A percentile compares a stretch with the other conserved stretches of the same genome.
Conservation (phyloP, 2,888 invertebrate genomes). For the Plemyria rubiginata region DNA sequence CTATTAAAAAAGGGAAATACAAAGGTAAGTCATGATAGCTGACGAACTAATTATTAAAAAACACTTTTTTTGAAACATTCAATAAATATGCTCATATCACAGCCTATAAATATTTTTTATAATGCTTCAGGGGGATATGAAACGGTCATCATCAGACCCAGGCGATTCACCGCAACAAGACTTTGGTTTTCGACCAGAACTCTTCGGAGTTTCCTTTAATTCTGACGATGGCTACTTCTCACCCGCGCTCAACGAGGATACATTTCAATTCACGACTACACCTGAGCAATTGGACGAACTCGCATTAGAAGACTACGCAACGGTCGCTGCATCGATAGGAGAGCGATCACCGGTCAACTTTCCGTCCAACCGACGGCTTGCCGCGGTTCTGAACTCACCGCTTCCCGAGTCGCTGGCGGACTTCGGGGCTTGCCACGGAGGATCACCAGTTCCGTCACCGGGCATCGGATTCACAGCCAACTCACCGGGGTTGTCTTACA, state of each 20-base stretch:
- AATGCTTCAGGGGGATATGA: slow-evolving; percentile 82
- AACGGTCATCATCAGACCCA: slow-evolving; percentile 90
- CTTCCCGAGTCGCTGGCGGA: slow-evolving; percentile 92
- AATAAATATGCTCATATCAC: not conserved
- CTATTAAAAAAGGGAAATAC: slow-evolving; percentile 88
- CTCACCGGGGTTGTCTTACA: slow-evolving; percentile 90
- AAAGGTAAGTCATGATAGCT: slow-evolving; percentile 68
- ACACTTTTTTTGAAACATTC: too few species aligned
- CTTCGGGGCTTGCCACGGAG: slow-evolving; percentile 91
- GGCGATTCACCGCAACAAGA: slow-evolving; percentile 87
- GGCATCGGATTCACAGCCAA: slow-evolving; percentile 74
- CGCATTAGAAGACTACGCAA: slow-evolving; percentile 86
- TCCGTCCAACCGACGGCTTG: slow-evolving; percentile 89
- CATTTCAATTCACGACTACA: slow-evolving; percentile 87
- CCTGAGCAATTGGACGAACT: slow-evolving; percentile 87
- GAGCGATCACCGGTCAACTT: slow-evolving; percentile 85
- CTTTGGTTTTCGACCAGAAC: slow-evolving; percentile 85
- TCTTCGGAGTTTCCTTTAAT: slow-evolving; percentile 87
- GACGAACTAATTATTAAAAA: too few species aligned
- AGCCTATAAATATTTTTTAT: slow-evolving; percentile 15
- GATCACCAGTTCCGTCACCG: slow-evolving; percentile 82
- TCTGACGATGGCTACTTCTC: slow-evolving; percentile 87
- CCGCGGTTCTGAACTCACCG: slow-evolving; percentile 91
- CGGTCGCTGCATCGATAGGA: slow-evolving; percentile 83
- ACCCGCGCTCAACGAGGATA: slow-evolving; percentile 90